These are phyloP conservation scores for Carassius carassius DNA, from an alignment of 2,113 vertebrate species.

Conservation along the genomic window DNA sequence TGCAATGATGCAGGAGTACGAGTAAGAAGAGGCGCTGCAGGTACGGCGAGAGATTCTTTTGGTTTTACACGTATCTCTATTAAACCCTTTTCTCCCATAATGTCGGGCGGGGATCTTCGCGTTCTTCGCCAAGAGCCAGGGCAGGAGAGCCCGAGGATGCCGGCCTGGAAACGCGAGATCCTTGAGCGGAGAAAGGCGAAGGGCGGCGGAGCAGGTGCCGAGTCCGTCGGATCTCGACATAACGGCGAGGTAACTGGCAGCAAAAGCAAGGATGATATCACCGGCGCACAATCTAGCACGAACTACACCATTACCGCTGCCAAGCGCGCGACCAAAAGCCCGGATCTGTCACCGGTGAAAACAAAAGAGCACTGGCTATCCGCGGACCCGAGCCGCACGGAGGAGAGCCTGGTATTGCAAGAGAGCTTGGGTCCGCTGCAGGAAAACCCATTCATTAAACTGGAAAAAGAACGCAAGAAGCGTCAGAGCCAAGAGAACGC, in stretches of 20 bases:
- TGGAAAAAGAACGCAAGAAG: conserved; percentile 84
- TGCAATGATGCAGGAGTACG: conserved; percentile 61
- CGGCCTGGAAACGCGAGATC: conserved; percentile 92
- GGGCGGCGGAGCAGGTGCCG: conserved; percentile 73
- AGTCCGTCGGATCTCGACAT: conserved; percentile 63
- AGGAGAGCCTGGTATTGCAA: conserved; percentile 80
- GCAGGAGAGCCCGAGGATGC: conserved; percentile 80
- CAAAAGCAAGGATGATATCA: conserved; percentile 57
- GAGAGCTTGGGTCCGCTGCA: conserved; percentile 89
- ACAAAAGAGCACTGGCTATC: conserved; percentile 71
- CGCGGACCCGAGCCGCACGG: conserved; percentile 38
- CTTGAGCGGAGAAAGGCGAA: conserved; percentile 90
- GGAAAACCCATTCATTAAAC: conserved; percentile 89
- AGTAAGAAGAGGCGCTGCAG: conserved; percentile 63
- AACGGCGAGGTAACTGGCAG: conserved; percentile 69
- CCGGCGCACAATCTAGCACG: conserved; percentile 59
- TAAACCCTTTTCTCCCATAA: conserved; percentile 51
- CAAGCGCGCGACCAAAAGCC: conserved; percentile 52
- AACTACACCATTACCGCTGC: conserved; percentile 72
- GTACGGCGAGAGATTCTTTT: conserved; percentile 46
- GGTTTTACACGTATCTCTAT: neutral
- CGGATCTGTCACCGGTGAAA: conserved; percentile 64
- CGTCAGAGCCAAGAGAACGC: conserved; percentile 68
- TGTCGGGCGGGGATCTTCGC: conserved; percentile 77
- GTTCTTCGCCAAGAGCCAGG: conserved; percentile 75